These are phyloP conservation scores for Notothenia coriiceps DNA, from an alignment of 2,113 vertebrate species.

Conservation along the genomic window DNA sequence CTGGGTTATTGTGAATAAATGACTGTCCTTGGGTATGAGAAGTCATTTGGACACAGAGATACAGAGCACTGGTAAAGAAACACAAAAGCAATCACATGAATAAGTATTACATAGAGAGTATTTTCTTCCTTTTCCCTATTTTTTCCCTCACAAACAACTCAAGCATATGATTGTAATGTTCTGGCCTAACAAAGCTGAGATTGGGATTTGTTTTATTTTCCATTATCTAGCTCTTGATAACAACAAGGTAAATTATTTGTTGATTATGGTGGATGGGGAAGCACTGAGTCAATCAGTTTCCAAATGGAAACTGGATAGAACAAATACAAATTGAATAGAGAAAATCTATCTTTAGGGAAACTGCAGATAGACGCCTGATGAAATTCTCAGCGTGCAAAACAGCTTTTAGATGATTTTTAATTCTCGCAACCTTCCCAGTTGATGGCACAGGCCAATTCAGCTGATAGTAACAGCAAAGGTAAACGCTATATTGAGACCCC, in stretches of 20 bases:
- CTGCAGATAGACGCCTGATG: constrained; percentile 28
- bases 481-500: constrained; percentile 50
- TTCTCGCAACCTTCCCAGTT: constrained; percentile 15
- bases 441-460: constrained; percentile 34
- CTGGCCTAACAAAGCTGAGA: constrained; percentile 47
- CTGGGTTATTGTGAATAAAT: constrained; percentile 48
- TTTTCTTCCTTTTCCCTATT: constrained; percentile 23
- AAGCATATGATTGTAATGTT: constrained; percentile 51
- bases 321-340: constrained; percentile 71
- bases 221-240: constrained; percentile 71
- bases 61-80: constrained; percentile 9
- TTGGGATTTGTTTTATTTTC: constrained; percentile 66
- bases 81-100: constrained; percentile 37
- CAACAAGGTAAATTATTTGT: constrained; percentile 67
- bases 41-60: constrained; percentile 33
- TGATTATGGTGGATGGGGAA: constrained; percentile 58
- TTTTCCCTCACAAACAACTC: constrained; percentile 43
- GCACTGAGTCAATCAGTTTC: constrained; percentile 64
- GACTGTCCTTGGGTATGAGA: constrained; percentile 19
- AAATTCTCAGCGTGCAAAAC: constrained; percentile 62
- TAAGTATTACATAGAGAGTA: neutral
- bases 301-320: constrained; percentile 66
- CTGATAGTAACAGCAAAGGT: constrained; percentile 54
- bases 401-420: constrained; percentile 48
- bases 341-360: constrained; percentile 57